phyloP scores from a whole-genome alignment of 2,888 invertebrate genomes.

The Lottia scabra region DNA sequence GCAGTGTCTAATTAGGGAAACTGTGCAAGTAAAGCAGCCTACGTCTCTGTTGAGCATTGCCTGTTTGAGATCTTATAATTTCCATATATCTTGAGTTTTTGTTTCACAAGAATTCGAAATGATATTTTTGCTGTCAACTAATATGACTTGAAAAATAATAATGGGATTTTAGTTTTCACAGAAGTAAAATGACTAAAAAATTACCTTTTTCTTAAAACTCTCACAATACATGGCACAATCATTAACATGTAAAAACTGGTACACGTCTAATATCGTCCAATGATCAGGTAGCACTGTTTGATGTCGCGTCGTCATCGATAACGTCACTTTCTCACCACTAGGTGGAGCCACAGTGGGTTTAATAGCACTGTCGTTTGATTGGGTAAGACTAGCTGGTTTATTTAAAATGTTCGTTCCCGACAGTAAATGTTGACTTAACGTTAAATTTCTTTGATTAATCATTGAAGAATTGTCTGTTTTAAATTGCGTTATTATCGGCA shows the following conservation, averaged over 20 bases:
- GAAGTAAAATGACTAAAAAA: no score
- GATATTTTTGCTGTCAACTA: no score
- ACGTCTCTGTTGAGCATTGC: no score
- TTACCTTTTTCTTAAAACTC: constrained; percentile 74
- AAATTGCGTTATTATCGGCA: neutral
- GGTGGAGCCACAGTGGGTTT: constrained; percentile 11
- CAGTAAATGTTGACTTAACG: neutral
- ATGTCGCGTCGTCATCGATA: constrained; percentile 42
- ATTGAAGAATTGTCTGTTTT: neutral
- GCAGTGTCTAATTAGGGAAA: no score
- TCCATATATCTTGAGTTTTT: no score
- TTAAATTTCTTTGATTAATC: neutral
- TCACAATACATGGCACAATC: constrained; percentile 79
- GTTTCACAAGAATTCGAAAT: no score
- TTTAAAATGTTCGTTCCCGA: neutral
- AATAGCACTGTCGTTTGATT: neutral
- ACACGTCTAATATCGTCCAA: constrained; percentile 89
- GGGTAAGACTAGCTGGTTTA: neutral
- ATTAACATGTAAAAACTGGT: constrained; percentile 89
- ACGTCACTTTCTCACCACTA: constrained; percentile 31
- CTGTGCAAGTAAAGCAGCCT: no score
- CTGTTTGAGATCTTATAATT: no score
- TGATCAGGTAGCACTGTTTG: constrained; percentile 73
- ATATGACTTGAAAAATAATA: no score
- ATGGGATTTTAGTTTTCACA: no score